Percentiles rank a stretch among this genome's conserved stretches.
Evolutionary conservation across 2,797 vertebrate species (phyloP).

Genomic region (Epinephelus awoara): DNA sequence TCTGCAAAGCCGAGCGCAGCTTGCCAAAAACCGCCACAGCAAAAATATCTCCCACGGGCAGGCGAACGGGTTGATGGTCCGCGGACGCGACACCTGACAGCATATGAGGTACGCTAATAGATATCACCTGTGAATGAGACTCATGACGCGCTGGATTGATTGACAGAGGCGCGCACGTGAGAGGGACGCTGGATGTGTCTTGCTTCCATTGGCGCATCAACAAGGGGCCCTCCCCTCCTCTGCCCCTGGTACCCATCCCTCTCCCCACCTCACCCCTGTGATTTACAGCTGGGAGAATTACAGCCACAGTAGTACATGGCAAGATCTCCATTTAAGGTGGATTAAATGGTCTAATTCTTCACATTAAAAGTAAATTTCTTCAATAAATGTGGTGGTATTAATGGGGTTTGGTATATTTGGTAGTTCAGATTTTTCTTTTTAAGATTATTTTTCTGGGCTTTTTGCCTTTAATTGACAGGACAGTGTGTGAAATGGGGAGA

Average conservation of each 20-base stretch:
- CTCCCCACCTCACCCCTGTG: not conserved
- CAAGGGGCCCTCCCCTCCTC: not conserved
- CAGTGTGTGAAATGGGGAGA: too few relatives aligned
- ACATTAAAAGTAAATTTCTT: too few relatives aligned
- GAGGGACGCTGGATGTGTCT: conserved; percentile 20
- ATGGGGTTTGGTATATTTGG: too few relatives aligned
- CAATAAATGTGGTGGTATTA: too few relatives aligned
- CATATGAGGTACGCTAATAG: conserved; percentile 66
- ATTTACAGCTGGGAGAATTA: not conserved
- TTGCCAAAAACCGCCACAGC: conserved; percentile 3
- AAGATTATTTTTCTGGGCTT: too few relatives aligned
- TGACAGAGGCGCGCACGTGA: conserved; percentile 60
- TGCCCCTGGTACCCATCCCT: not conserved
- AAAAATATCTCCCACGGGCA: conserved; percentile 14
- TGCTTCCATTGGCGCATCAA: conserved; percentile 56
- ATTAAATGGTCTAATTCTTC: too few relatives aligned
- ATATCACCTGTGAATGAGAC: conserved; percentile 76
- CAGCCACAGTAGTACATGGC: too few relatives aligned
- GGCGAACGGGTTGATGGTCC: conserved; percentile 16
- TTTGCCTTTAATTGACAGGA: too few relatives aligned
- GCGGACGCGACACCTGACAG: conserved; percentile 49
- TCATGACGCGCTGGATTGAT: conserved; percentile 60
- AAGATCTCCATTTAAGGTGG: too few relatives aligned
- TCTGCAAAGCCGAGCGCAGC: conserved; percentile 66
- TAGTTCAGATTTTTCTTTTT: too few relatives aligned